Evolutionary conservation across 1,140 invertebrate genomes (phyloP).

Genomic region (Drosophila gunungcola): DNA sequence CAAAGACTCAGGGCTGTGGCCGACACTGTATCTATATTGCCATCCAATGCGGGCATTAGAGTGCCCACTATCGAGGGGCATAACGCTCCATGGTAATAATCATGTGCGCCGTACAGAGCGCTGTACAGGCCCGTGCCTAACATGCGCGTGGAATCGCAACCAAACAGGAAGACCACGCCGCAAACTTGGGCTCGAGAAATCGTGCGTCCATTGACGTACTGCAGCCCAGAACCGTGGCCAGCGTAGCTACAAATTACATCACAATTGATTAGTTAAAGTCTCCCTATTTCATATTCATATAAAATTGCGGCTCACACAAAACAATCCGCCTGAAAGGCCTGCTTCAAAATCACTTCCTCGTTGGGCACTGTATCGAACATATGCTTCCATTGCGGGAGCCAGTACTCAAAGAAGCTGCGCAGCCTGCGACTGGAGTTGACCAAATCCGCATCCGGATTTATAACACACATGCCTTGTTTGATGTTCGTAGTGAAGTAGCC

Average conservation of each 20-base stretch:
- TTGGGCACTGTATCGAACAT: slow-evolving; percentile 65
- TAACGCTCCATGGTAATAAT: slow-evolving; percentile 79
- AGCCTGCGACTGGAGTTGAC: slow-evolving; percentile 69
- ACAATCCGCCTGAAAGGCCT: slow-evolving; percentile 65
- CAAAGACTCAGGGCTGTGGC: slow-evolving; percentile 67
- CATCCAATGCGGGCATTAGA: slow-evolving; percentile 75
- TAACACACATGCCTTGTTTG: slow-evolving; percentile 52
- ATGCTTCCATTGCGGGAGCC: slow-evolving; percentile 69
- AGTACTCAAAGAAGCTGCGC: slow-evolving; percentile 74
- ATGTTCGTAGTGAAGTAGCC: slow-evolving; percentile 66
- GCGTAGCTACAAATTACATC: slow-evolving; percentile 58
- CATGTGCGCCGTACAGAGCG: slow-evolving; percentile 71
- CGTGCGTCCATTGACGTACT: slow-evolving; percentile 67
- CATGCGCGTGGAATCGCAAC: slow-evolving; percentile 78
- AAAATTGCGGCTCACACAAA: slow-evolving; percentile 64
- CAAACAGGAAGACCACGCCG: slow-evolving; percentile 78
- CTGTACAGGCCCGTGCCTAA: slow-evolving; percentile 72
- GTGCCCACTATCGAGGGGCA: slow-evolving; percentile 77
- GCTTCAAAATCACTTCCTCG: slow-evolving; percentile 56
- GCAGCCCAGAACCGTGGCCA: slow-evolving; percentile 78
- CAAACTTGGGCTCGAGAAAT: slow-evolving; percentile 64
- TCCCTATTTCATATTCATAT: rapidly evolving
- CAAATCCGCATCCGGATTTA: slow-evolving; percentile 79
- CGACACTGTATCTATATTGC: slow-evolving; percentile 72
- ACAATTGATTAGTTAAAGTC: not conserved